phyloP scores from a whole-genome alignment of 2,888 invertebrate genomes.

The Phyllotreta cruciferae region DNA sequence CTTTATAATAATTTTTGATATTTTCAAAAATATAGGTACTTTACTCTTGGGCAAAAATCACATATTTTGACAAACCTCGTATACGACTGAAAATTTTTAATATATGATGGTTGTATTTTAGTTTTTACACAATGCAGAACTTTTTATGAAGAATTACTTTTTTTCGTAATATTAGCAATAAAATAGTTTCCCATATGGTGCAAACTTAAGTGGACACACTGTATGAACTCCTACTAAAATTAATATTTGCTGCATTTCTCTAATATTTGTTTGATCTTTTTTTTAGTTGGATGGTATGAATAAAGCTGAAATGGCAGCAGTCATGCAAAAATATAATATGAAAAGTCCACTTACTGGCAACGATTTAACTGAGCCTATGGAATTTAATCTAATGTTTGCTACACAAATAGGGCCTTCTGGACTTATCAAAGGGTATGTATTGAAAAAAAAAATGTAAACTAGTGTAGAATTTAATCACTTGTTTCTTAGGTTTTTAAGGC shows the following conservation, averaged over 20 bases:
- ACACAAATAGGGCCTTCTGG: constrained; percentile 98
- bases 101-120: too few species aligned
- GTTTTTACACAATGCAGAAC: too few species aligned
- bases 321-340: constrained; percentile 89
- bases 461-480: constrained; percentile 20
- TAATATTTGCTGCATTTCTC: not conserved
- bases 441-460: not conserved
- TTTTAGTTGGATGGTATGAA: constrained; percentile 85
- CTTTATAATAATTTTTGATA: too few species aligned
- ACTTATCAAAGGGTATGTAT: constrained; percentile 78
- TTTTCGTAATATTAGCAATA: too few species aligned
- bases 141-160: too few species aligned
- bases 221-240: not conserved
- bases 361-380: constrained; percentile 92
- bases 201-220: too few species aligned
- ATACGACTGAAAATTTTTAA: too few species aligned
- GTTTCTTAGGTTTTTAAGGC: constrained; percentile 78
- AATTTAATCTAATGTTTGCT: constrained; percentile 99
- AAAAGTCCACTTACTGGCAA: constrained; percentile 96
- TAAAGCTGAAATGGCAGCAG: constrained; percentile 84
- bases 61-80: too few species aligned
- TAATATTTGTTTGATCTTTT: constrained; percentile 10
- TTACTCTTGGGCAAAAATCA: too few species aligned
- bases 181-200: too few species aligned
- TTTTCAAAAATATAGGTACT: too few species aligned